Conservation (phyloP, 2,888 invertebrate genomes). For the Pseudococcus viburni region DNA sequence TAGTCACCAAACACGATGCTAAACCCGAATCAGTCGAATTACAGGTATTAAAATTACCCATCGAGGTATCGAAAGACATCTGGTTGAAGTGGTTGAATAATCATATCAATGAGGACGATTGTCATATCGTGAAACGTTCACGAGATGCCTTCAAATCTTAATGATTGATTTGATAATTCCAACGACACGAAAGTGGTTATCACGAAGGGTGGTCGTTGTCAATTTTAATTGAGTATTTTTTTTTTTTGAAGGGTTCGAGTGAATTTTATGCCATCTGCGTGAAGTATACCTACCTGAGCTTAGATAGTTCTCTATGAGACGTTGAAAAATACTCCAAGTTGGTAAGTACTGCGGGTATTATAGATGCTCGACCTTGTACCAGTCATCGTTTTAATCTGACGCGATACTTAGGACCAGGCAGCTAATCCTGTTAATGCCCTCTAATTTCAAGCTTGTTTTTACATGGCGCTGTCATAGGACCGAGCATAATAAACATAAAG, state of each 20-base stretch:
- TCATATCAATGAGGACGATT: neutral
- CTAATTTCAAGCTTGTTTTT: slow-evolving; percentile 22
- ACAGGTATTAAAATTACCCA: neutral
- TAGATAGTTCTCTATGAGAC: no score
- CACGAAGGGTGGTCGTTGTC: neutral
- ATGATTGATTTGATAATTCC: neutral
- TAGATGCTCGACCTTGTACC: neutral
- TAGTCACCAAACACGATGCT: neutral
- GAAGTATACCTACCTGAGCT: no score
- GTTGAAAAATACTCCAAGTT: no score
- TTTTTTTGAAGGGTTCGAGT: neutral
- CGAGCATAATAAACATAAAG: slow-evolving; percentile 9
- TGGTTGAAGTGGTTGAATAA: neutral
- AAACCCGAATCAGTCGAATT: neutral
- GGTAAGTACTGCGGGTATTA: no score
- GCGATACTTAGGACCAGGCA: neutral
- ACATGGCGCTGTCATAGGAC: slow-evolving; percentile 2
- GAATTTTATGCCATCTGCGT: no score
- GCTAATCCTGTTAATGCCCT: slow-evolving; percentile 31
- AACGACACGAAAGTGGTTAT: neutral
- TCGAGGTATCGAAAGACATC: neutral
- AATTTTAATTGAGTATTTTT: neutral
- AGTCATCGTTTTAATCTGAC: neutral
- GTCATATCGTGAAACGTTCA: neutral
- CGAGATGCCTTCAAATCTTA: neutral